Evolutionary conservation across 2,113 vertebrate species (phyloP), one percentile per base, ranked within the genome.

Genomic region (Corydoras sp.): DNA sequence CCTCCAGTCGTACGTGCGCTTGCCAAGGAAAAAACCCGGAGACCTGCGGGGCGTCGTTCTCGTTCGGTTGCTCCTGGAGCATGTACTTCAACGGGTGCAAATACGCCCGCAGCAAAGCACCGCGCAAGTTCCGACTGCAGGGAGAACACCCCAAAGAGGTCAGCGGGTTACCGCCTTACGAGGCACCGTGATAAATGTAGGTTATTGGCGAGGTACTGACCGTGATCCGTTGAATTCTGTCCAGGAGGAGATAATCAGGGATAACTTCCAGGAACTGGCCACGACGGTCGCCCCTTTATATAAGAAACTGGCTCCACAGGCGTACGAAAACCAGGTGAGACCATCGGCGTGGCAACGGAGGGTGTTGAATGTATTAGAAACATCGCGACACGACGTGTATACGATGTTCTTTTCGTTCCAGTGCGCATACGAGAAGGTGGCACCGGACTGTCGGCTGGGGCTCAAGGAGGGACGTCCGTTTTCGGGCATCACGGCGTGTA

Each of bases 51-150:
- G 97, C 97, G 71, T 99, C 97, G 77, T 99, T 99, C 86, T 99
- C 96, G 77, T 99, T 99, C 0, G 97, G 97, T 73, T 99, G 97
- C 75, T 99, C 97, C 48, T 99, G 97, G 97, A 99, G 97, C 82
- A 99, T 99, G 97, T 99, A 99, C 81, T 99, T 98, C 77, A 98
- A 99, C 0, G 97, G 97, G 76, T 99, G 97, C 86, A 99, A 99
- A 70, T 99, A 97, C 0, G 97, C 97, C 10, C 93, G 97, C 29
- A 99, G 97, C 87, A 98, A 99, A 88, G 87, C 82, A 0, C 96
- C 97, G 1, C 93, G 97, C 81, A 99, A 99, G 88, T 99, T 99
- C 88, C 85, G 95, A 75, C 92, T 99, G 35, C 85, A 93, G 32
- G 96, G 96, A 86, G 94, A 98, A 78, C 94, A 88, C 81, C 95